Percentiles rank a stretch among this genome's conserved stretches.
These are phyloP conservation scores for Hapalemur alaotrensis DNA, from an alignment of 2,797 vertebrate genomes.

Conservation along the genomic window DNA sequence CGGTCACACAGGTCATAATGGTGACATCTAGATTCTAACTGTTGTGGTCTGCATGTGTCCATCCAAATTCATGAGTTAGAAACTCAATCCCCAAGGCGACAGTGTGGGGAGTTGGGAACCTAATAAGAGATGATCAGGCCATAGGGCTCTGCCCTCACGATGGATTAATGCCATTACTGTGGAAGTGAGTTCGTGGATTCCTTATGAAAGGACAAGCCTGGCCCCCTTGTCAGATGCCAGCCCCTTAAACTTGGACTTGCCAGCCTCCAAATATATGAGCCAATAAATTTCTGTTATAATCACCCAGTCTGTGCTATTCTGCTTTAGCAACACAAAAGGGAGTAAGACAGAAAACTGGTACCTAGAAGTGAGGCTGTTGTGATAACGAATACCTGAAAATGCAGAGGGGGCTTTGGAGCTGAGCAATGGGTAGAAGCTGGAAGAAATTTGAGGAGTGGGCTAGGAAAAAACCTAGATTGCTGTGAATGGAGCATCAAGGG, in stretches of 20 bases:
- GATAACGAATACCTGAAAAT: neutral
- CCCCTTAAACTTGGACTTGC: neutral
- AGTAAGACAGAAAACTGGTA: neutral
- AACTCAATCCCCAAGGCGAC: neutral
- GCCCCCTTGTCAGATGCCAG: neutral
- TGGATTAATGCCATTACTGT: neutral
- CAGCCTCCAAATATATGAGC: neutral
- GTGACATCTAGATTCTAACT: neutral
- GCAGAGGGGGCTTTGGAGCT: neutral
- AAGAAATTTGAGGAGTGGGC: neutral
- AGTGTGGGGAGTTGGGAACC: neutral
- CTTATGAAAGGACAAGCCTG: neutral
- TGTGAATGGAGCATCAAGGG: neutral
- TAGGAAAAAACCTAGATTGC: neutral
- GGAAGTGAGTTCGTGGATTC: neutral
- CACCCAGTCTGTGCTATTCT: neutral
- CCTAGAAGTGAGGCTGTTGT: neutral
- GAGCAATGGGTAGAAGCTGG: neutral
- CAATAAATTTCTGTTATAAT: neutral
- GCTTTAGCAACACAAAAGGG: neutral
- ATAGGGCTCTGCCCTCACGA: neutral
- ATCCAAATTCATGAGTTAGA: neutral
- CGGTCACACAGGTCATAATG: neutral
- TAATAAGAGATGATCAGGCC: neutral
- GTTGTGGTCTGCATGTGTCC: neutral